Evolutionary conservation across 2,797 vertebrate species (phyloP), one percentile per base, ranked within the genome.

Genomic region (Enoplosus armatus): DNA sequence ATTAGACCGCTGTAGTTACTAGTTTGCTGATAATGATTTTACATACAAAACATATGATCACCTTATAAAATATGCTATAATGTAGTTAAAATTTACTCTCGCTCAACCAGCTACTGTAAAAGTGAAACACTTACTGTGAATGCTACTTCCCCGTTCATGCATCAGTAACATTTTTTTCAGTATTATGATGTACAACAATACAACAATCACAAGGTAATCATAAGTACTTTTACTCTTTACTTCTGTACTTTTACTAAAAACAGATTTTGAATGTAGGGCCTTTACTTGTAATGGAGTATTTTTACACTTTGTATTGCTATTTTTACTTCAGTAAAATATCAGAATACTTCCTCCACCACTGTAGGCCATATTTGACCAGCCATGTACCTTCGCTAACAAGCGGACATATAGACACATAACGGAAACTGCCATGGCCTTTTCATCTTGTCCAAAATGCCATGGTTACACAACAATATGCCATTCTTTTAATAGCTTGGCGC

Each of bases 401-500:
- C 20, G 20, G 51, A 65, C 12, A 47, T 47, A 47, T 47, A 43
- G 5, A 43, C 59, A 43, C 24, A 0, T 15, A 39, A 72, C 1
- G 1, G 27, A 74, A 68, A 41, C 22, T 3, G 0, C 10, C 24
- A 20, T 35, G 39, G 22, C 48, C 16, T 79, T 79, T 76, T 62
- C 1, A 33, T 75, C 22, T 5, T 43, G 12, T 65, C 39, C 60
- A 27, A 45, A 58, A 73, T 59, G 47, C n/a, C 24, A 43, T 2
- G 3, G 65, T 85, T 80, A 85, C 59, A 89, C 85, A 87, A 81
- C 75, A 82, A 71, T 75, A 11, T 55, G 29, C 41, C 50, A 20
- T 64, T 85, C 71, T 75, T 89, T 83, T 78, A 81, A 83, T 83
- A 77, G 61, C 61, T 80, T 75, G 31, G 50, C 26, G n/a, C 37